A percentile compares a stretch with the other conserved stretches of the same genome.
These are phyloP conservation scores for Lymantria monacha DNA, from an alignment of 2,888 invertebrate species.

Conservation along the genomic window DNA sequence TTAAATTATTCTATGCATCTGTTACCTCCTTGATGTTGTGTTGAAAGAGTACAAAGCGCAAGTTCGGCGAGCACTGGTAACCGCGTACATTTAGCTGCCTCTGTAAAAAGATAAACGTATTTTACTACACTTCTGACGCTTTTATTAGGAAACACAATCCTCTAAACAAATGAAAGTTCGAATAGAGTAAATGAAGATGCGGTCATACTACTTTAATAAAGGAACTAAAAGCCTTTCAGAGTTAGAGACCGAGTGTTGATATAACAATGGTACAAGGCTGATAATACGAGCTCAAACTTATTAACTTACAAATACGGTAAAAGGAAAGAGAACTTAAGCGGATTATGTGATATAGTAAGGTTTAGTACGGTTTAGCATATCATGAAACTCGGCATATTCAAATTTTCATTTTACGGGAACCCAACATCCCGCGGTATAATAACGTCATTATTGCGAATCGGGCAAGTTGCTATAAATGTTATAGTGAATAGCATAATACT, in stretches of 20 bases:
- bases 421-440: conserved; percentile 40
- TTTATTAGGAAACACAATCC: conserved; percentile 24
- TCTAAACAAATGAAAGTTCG: conserved; percentile 28
- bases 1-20: conserved; percentile 37
- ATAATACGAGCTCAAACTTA: conserved; percentile 18
- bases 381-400: conserved; percentile 33
- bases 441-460: conserved; percentile 49
- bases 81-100: conserved; percentile 93
- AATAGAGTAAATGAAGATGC: conserved; percentile 15
- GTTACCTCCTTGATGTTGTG: conserved; percentile 93
- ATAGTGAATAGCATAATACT: conserved; percentile 41
- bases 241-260: conserved; percentile 23
- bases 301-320: conserved; percentile 10
- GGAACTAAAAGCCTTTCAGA: conserved; percentile 34
- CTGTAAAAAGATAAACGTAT: conserved; percentile 73
- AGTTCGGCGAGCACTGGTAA: conserved; percentile 92
- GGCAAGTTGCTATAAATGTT: conserved; percentile 47
- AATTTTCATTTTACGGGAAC: conserved; percentile 46
- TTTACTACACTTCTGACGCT: conserved; percentile 7
- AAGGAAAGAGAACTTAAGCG: conserved; percentile 1
- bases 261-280: conserved; percentile 28
- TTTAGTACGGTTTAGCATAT: conserved; percentile 22
- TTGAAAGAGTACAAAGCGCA: conserved; percentile 93
- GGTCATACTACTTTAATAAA: conserved; percentile 1
- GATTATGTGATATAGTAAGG: not conserved